A percentile compares a stretch with the other conserved stretches of the same genome.
These are phyloP conservation scores for Marronus borbonicus DNA, from an alignment of 2,888 invertebrate genomes.

Conservation along the genomic window DNA sequence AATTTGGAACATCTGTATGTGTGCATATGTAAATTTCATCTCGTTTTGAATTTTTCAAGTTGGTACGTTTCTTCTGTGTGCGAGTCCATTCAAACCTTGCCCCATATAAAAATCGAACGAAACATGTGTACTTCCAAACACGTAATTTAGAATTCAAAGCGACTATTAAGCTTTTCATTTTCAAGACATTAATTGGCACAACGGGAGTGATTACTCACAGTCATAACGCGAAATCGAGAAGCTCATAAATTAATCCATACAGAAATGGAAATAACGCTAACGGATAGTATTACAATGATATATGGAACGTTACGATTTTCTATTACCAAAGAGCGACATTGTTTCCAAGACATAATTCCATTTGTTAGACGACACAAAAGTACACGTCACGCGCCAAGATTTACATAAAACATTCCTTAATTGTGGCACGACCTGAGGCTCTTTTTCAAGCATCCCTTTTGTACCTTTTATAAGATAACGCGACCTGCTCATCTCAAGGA, in stretches of 20 bases:
- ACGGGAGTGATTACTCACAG: not conserved
- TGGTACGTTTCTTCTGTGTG: no score
- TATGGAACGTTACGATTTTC: not conserved
- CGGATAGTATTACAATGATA: not conserved
- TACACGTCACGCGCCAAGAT: slow-evolving; percentile 33
- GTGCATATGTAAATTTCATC: no score
- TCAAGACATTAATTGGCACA: not conserved
- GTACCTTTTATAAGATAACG: slow-evolving; percentile 16
- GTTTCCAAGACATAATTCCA: slow-evolving; percentile 9
- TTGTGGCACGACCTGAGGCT: slow-evolving; percentile 8
- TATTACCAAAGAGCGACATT: not conserved
- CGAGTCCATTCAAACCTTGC: no score
- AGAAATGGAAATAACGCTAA: not conserved
- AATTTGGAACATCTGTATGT: no score
- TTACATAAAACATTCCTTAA: slow-evolving; percentile 39
- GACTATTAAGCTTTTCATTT: no score
- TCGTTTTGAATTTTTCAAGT: no score
- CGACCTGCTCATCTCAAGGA: slow-evolving; percentile 20
- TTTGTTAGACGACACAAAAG: not conserved
- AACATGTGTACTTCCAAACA: no score
- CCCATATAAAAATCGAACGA: no score
- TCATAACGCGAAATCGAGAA: slow-evolving; percentile 23
- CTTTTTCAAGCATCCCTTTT: slow-evolving; percentile 30
- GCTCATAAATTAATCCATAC: slow-evolving; percentile 4
- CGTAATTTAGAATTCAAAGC: no score